These are phyloP conservation scores for Silvanus unidentatus DNA, from an alignment of 2,888 invertebrate species.

Conservation along the genomic window DNA sequence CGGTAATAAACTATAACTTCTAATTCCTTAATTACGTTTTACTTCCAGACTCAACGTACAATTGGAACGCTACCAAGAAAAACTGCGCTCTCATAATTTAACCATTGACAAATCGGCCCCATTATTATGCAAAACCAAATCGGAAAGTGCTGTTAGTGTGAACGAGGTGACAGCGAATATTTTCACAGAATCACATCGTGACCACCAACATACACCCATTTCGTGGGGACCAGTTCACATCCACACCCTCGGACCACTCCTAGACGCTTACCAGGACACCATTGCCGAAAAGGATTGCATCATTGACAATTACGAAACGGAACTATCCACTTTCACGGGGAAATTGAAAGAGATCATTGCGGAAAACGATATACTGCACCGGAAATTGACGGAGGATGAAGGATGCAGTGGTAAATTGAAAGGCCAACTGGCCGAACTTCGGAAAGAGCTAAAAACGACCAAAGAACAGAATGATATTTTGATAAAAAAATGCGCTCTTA, in stretches of 20 bases:
- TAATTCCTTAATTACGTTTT: not conserved
- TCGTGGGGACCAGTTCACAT: slow-evolving; percentile 54
- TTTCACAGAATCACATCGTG: slow-evolving; percentile 37
- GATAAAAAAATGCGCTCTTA: slow-evolving; percentile 60
- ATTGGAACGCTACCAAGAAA: slow-evolving; percentile 71
- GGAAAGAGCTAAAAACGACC: slow-evolving; percentile 40
- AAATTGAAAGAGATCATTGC: slow-evolving; percentile 62
- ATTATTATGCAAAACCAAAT: not conserved
- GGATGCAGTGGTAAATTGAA: slow-evolving; percentile 45
- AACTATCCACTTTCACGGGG: slow-evolving; percentile 65
- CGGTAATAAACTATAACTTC: slow-evolving; percentile 41
- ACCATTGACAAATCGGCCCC: slow-evolving; percentile 18
- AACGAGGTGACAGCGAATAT: too few species aligned
- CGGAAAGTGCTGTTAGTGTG: too few species aligned
- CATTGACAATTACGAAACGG: slow-evolving; percentile 62
- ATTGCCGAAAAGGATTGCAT: slow-evolving; percentile 69
- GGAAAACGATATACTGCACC: slow-evolving; percentile 63
- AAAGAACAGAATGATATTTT: slow-evolving; percentile 46
- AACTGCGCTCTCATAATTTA: slow-evolving; percentile 46
- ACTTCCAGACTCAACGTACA: slow-evolving; percentile 64
- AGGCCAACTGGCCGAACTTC: slow-evolving; percentile 44
- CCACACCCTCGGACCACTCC: slow-evolving; percentile 64
- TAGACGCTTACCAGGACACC: slow-evolving; percentile 75
- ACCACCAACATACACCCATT: slow-evolving; percentile 46
- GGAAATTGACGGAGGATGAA: slow-evolving; percentile 48